Percentiles rank a stretch among this genome's conserved stretches.
Evolutionary conservation across 2,113 vertebrate species (phyloP).

Genomic region (Leucopsar rothschildi): DNA sequence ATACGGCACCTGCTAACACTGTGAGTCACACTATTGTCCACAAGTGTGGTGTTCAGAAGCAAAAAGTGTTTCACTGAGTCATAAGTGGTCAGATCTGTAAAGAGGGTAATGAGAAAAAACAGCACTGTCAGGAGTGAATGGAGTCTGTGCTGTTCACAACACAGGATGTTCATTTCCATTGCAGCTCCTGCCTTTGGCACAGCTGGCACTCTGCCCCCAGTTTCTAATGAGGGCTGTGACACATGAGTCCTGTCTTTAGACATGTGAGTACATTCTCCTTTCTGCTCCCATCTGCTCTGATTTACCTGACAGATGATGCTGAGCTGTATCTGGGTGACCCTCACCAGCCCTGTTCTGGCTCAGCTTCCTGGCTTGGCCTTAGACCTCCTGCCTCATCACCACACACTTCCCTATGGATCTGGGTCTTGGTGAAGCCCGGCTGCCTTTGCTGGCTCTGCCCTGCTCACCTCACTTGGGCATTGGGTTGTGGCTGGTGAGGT

Average conservation of each 20-base stretch:
- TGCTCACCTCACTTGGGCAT: neutral
- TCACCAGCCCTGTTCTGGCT: neutral
- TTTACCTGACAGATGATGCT: neutral
- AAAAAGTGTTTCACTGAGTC: conserved; percentile 85
- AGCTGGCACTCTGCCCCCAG: neutral
- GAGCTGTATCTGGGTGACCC: neutral
- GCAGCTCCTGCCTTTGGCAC: neutral
- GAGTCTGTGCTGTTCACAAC: neutral
- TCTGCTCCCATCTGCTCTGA: neutral
- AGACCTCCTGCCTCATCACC: neutral
- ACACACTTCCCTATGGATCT: neutral
- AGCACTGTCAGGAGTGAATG: neutral
- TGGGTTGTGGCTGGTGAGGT: neutral
- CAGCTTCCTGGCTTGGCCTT: neutral
- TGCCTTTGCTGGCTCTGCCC: neutral
- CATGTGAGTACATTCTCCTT: neutral
- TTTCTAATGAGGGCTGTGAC: neutral
- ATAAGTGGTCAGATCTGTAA: conserved; percentile 82
- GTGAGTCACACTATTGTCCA: conserved; percentile 81
- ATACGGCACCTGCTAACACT: conserved; percentile 70
- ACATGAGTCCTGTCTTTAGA: neutral
- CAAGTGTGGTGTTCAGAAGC: conserved; percentile 75
- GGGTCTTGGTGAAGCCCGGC: neutral
- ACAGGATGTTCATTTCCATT: neutral
- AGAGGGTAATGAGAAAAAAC: neutral